A percentile compares a stretch with the other conserved stretches of the same genome.
These are phyloP conservation scores for Cheilosia vernalis DNA, from an alignment of 2,888 invertebrate species.

Conservation along the genomic window DNA sequence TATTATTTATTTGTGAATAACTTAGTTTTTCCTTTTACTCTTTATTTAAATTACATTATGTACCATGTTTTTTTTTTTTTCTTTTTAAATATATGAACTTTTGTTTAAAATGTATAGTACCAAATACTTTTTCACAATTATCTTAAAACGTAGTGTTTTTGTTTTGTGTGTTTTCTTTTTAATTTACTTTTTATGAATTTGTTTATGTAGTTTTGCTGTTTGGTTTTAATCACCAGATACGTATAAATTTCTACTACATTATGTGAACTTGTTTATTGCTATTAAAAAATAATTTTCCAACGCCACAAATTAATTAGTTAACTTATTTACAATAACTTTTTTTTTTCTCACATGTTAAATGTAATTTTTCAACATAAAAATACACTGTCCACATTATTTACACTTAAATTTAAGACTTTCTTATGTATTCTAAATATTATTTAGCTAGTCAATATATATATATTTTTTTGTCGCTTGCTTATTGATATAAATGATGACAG, in stretches of 20 bases:
- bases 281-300: slow-evolving; percentile 39
- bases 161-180: slow-evolving; percentile 20
- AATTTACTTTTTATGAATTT: slow-evolving; percentile 40
- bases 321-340: slow-evolving; percentile 50
- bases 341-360: slow-evolving; percentile 11
- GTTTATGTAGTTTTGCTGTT: slow-evolving; percentile 35
- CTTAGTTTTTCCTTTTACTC: slow-evolving; percentile 40
- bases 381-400: not conserved
- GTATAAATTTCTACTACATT: slow-evolving; percentile 71
- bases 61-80: slow-evolving; percentile 15
- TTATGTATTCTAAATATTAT: slow-evolving; percentile 44
- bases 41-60: slow-evolving; percentile 60
- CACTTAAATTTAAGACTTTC: slow-evolving; percentile 48
- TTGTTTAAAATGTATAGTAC: slow-evolving; percentile 63
- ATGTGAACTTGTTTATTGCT: slow-evolving; percentile 57
- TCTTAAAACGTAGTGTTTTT: slow-evolving; percentile 40
- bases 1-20: slow-evolving; percentile 57
- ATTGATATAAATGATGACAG: slow-evolving; percentile 55
- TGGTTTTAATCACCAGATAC: slow-evolving; percentile 68
- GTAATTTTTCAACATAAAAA: not conserved
- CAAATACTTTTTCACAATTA: slow-evolving; percentile 70
- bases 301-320: slow-evolving; percentile 29
- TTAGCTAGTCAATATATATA: slow-evolving; percentile 54
- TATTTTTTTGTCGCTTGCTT: slow-evolving; percentile 24
- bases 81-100: slow-evolving; percentile 6